phyloP scores from a whole-genome alignment of 2,113 vertebrate species.

The Dipodomys merriami region DNA sequence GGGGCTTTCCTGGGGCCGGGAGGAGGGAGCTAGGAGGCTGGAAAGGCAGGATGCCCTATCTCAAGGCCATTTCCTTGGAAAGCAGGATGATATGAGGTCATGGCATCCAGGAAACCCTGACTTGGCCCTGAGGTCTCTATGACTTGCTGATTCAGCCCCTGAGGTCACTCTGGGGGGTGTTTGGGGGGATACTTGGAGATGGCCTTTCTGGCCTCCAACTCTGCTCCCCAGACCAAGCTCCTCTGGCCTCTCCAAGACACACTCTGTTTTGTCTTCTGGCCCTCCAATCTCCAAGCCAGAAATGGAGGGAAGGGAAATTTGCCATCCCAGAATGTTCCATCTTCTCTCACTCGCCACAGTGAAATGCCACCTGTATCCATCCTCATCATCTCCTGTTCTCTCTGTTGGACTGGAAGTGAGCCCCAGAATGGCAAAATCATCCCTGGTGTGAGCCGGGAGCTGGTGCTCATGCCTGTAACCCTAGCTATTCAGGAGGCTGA shows the following conservation, averaged over 20 bases:
- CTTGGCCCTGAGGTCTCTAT: not conserved
- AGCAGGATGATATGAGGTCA: not conserved
- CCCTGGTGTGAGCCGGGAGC: too few species aligned
- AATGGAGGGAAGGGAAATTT: not conserved
- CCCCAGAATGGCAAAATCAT: not conserved
- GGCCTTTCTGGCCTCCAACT: too few species aligned
- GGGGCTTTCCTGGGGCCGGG: slow-evolving; percentile 61
- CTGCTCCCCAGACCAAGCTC: not conserved
- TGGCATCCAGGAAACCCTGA: slow-evolving; percentile 3
- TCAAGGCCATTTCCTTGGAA: slow-evolving; percentile 35
- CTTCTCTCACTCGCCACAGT: not conserved
- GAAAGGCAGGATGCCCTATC: not conserved
- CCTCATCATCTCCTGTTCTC: not conserved
- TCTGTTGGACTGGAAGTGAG: not conserved
- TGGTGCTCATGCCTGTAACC: too few species aligned
- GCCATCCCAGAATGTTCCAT: not conserved
- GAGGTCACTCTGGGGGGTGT: not conserved
- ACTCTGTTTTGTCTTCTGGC: not conserved
- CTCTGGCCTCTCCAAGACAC: not conserved
- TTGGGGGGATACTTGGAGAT: not conserved
- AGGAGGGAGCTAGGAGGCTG: not conserved
- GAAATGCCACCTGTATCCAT: not conserved
- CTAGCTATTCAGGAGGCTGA: too few species aligned
- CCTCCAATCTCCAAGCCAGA: not conserved
- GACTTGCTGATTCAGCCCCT: not conserved